Evolutionary conservation across 2,797 vertebrate genomes (phyloP).

Genomic region (Protosalanx chinensis): DNA sequence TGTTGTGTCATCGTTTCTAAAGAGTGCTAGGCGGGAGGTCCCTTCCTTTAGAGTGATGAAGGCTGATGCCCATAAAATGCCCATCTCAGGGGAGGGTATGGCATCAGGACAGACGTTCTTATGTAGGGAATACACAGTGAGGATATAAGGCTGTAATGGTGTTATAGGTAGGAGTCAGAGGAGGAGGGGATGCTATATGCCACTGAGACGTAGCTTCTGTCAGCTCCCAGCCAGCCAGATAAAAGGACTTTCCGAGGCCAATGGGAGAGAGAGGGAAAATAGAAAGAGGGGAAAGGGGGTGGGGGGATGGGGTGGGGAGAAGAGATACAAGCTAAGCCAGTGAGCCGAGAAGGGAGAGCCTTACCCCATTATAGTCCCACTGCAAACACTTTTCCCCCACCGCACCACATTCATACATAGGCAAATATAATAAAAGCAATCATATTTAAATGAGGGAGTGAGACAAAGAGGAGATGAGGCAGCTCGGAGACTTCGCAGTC

Average conservation of each 20-base stretch:
- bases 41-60: neutral
- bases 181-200: neutral
- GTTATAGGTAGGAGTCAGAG: neutral
- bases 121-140: slow-evolving; percentile 1
- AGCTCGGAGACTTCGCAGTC: slow-evolving; percentile 46
- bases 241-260: slow-evolving; percentile 17
- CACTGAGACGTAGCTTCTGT: slow-evolving; percentile 7
- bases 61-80: slow-evolving; percentile 1
- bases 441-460: slow-evolving; percentile 60
- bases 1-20: neutral
- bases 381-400: slow-evolving; percentile 48
- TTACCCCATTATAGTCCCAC: slow-evolving; percentile 29
- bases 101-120: neutral
- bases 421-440: slow-evolving; percentile 57
- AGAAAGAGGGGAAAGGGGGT: neutral
- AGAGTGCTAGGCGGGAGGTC: neutral
- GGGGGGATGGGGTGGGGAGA: no score
- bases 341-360: neutral
- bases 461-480: slow-evolving; percentile 47
- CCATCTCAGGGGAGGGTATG: neutral
- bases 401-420: slow-evolving; percentile 44
- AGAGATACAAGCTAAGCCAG: neutral
- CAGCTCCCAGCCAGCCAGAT: neutral
- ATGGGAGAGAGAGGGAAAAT: neutral
- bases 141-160: neutral